Conservation (phyloP, 1,140 invertebrate species). For the Drosophila watanabei region DNA sequence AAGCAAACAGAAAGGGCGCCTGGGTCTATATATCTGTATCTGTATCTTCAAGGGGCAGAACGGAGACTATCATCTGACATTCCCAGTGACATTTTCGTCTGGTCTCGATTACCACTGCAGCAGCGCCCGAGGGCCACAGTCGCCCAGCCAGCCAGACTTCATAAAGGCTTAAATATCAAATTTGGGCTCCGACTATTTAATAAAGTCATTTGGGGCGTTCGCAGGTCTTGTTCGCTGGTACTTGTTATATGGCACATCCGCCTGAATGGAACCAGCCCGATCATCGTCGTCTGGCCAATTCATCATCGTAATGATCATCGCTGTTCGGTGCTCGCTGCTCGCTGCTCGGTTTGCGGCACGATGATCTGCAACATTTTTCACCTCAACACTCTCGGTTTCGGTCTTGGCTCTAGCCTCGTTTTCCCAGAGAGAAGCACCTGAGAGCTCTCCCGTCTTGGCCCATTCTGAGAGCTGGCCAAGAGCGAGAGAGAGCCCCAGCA, state of each 20-base stretch:
- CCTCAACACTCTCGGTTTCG: slow-evolving; percentile 57
- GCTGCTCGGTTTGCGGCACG: slow-evolving; percentile 25
- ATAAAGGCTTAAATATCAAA: slow-evolving; percentile 79
- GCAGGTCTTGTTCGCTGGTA: no score
- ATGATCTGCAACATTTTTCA: slow-evolving; percentile 79
- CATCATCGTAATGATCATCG: slow-evolving; percentile 34
- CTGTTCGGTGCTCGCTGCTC: no score
- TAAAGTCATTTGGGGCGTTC: slow-evolving; percentile 75
- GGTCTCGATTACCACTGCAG: slow-evolving; percentile 42
- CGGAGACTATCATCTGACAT: slow-evolving; percentile 66
- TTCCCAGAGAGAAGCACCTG: slow-evolving; percentile 9
- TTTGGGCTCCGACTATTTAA: slow-evolving; percentile 66
- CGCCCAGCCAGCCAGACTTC: slow-evolving; percentile 42
- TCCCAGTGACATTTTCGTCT: slow-evolving; percentile 72
- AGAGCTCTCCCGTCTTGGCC: slow-evolving; percentile 49
- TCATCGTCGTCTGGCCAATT: slow-evolving; percentile 31
- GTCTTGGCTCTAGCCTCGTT: not conserved
- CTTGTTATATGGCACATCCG: slow-evolving; percentile 75
- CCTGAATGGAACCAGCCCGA: slow-evolving; percentile 21
- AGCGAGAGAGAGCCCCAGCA: slow-evolving; percentile 33
- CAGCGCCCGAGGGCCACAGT: slow-evolving; percentile 45
- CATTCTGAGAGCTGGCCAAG: slow-evolving; percentile 49
- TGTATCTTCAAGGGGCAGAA: not conserved
- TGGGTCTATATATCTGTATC: not conserved
- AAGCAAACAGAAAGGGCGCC: slow-evolving; percentile 41